These are phyloP conservation scores for Drosophila micromelanica DNA, from an alignment of 1,140 invertebrate genomes.

Conservation along the genomic window DNA sequence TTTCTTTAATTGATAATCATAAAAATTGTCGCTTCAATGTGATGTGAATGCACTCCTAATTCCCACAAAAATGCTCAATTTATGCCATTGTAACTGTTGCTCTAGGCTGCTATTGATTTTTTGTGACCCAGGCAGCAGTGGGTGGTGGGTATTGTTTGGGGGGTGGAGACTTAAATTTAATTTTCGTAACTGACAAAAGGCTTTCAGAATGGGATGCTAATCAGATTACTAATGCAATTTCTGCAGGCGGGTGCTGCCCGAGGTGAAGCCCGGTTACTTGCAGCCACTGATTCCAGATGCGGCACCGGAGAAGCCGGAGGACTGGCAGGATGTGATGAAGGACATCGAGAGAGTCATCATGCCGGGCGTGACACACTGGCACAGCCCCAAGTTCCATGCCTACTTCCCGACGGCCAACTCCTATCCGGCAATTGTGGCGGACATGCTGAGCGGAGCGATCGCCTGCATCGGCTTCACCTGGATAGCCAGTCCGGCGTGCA, in stretches of 20 bases:
- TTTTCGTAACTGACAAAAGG: constrained; percentile 35
- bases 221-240: constrained; percentile 45
- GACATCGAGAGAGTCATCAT: constrained; percentile 98
- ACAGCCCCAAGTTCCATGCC: constrained; percentile 98
- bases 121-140: background rate
- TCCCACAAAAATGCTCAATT: too few relatives aligned
- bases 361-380: constrained; percentile 99
- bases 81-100: background rate
- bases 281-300: constrained; percentile 91
- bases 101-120: constrained; percentile 45
- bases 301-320: constrained; percentile 92
- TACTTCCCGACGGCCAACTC: constrained; percentile 99
- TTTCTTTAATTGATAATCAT: too few relatives aligned
- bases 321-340: constrained; percentile 94
- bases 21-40: too few relatives aligned
- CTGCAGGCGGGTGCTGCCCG: constrained; percentile 91
- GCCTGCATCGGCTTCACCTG: constrained; percentile 95
- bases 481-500: constrained; percentile 98
- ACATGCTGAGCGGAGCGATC: constrained; percentile 97
- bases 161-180: constrained; percentile 30
- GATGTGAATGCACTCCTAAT: too few relatives aligned
- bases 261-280: constrained; percentile 93
- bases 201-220: constrained; percentile 48
- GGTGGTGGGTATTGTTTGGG: too few relatives aligned
- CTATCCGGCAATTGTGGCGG: constrained; percentile 92